phyloP scores from a whole-genome alignment of 2,888 invertebrate species.

The Synergus laeviventris region DNA sequence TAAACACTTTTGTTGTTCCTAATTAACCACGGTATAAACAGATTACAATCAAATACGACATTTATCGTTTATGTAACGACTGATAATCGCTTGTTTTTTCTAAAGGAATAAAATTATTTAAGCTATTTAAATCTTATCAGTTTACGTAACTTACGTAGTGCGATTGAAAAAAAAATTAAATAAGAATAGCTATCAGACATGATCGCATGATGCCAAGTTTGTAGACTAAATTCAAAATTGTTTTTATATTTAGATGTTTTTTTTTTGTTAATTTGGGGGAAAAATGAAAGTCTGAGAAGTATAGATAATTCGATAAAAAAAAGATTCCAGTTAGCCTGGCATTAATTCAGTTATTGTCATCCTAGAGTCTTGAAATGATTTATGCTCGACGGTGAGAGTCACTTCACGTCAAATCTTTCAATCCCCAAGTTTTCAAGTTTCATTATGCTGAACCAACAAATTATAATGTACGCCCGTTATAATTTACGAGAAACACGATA shows the following conservation, averaged over 20 bases:
- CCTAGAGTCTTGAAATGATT: conserved; percentile 11
- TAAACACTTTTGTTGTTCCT: not conserved
- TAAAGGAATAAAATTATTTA: not conserved
- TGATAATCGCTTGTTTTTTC: conserved; percentile 15
- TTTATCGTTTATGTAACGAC: conserved; percentile 24
- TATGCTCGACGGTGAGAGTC: conserved; percentile 22
- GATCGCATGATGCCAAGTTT: not conserved
- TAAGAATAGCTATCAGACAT: not conserved
- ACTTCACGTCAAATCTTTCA: conserved; percentile 8
- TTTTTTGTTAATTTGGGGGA: not conserved
- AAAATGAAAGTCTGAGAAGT: not conserved
- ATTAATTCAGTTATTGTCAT: conserved; percentile 1
- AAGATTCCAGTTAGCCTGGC: not conserved
- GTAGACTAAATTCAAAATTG: not conserved
- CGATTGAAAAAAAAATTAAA: not conserved
- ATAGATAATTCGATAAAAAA: conserved; percentile 9
- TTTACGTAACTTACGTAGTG: not conserved
- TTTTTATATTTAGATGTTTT: not conserved
- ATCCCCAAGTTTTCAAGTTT: not conserved
- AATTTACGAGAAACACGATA: conserved; percentile 2
- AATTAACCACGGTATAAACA: conserved; percentile 25
- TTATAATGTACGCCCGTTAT: not conserved
- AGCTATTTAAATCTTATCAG: conserved; percentile 23
- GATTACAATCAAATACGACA: conserved; percentile 13
- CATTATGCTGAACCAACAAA: conserved; percentile 30